Percentiles rank a stretch among this genome's conserved stretches.
phyloP scores from a whole-genome alignment of 2,888 invertebrate species.

The Carabus problematicus region DNA sequence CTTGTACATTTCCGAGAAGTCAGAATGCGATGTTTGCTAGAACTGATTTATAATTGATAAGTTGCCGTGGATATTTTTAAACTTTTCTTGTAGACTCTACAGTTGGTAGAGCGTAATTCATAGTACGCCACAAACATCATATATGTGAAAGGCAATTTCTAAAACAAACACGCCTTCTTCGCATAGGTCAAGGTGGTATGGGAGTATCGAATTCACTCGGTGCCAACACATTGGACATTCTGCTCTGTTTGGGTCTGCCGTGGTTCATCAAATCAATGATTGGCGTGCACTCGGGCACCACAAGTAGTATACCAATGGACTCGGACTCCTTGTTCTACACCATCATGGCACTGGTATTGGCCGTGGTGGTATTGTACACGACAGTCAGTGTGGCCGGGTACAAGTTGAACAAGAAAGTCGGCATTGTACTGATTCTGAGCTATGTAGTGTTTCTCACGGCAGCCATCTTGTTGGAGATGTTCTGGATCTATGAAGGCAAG shows the following conservation, averaged over 20 bases:
- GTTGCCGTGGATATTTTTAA: slow-evolving; percentile 7
- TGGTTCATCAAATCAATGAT: slow-evolving; percentile 81
- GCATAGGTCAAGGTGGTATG: slow-evolving; percentile 81
- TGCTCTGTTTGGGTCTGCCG: slow-evolving; percentile 82
- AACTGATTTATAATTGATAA: no score
- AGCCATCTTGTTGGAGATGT: slow-evolving; percentile 79
- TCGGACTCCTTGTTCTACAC: slow-evolving; percentile 85
- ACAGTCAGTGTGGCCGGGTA: slow-evolving; percentile 75
- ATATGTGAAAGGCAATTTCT: no score
- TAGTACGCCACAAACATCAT: neutral
- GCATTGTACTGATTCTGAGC: slow-evolving; percentile 68
- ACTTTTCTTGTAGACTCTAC: neutral
- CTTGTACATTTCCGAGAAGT: no score
- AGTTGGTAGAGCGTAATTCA: no score
- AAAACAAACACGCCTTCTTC: slow-evolving; percentile 44
- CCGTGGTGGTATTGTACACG: slow-evolving; percentile 73
- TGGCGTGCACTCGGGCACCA: slow-evolving; percentile 55
- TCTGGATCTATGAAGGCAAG: slow-evolving; percentile 48
- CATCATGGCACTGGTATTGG: slow-evolving; percentile 77
- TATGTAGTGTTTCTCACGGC: slow-evolving; percentile 77
- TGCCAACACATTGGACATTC: slow-evolving; percentile 84
- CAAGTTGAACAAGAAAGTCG: slow-evolving; percentile 72
- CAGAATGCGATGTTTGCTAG: no score
- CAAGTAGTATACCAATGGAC: slow-evolving; percentile 69
- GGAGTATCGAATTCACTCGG: slow-evolving; percentile 88